These are phyloP conservation scores for Himalopsyche anomala DNA, from an alignment of 2,888 invertebrate species.

Conservation along the genomic window DNA sequence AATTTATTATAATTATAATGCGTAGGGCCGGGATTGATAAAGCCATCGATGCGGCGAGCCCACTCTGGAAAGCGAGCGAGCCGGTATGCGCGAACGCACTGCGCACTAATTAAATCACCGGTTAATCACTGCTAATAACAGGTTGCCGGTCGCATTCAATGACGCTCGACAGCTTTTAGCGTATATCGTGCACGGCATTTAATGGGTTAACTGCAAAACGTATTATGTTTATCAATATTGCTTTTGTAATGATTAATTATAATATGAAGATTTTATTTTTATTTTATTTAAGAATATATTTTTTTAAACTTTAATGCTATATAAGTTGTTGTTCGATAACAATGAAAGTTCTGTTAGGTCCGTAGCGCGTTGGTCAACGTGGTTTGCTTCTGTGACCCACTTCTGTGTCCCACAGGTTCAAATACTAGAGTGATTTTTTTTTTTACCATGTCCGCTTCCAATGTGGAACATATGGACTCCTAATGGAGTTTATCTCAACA, in stretches of 20 bases:
- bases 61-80: constrained; percentile 23
- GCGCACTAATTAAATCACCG: constrained; percentile 58
- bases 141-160: constrained; percentile 47
- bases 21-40: neutral
- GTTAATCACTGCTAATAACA: constrained; percentile 56
- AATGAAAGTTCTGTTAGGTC: no score
- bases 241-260: constrained; percentile 15
- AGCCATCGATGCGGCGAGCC: constrained; percentile 32
- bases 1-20: constrained; percentile 10
- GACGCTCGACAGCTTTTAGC: constrained; percentile 8
- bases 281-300: no score
- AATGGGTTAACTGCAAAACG: constrained; percentile 22
- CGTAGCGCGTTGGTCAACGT: no score
- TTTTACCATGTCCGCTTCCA: no score
- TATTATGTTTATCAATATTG: constrained; percentile 13
- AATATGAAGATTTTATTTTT: neutral
- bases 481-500: no score
- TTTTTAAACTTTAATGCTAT: no score
- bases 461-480: no score
- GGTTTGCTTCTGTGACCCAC: no score
- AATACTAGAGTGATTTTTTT: no score
- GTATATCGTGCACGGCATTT: constrained; percentile 1
- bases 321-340: no score
- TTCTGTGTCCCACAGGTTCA: no score
- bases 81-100: constrained; percentile 13